Base-by-base conservation (phyloP, 2,888 invertebrate genomes). In the Sisyra terminalis region DNA sequence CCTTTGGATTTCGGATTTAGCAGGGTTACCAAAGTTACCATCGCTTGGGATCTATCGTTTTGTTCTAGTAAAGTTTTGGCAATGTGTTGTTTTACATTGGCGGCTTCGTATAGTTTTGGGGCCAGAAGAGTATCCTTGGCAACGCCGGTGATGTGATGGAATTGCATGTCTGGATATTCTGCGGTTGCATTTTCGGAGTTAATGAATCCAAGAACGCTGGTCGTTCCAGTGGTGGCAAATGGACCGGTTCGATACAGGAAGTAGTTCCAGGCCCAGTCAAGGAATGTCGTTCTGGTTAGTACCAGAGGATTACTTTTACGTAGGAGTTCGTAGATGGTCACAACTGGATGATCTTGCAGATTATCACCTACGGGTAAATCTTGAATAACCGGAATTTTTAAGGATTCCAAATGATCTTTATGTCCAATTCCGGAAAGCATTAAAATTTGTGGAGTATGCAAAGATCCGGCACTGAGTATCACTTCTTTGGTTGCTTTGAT, bases 351-450 rank as follows among this genome's bases (percentile, higher is more conserved):
- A 55, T 90, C 89, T 57, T 89, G 89, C 39, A 90, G 65, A 56
- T 89, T 85, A 52, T 83, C 73, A 2, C 86, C 87, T 0, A 88
- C 87, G 52, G 80, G 78, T 1, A 85, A 59, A 57, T 87, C 76
- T 2, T 77, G 73, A 7, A 86, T 53, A 0, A 87, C 70, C 0
- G 82, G 80, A 47, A 90, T 84, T 5, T 70, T 73, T 47, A 79
- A 70, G 45, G 78, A 72, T 44, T 69, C 63, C 4, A 88, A 62
- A 55, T 88, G 85, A 10, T 83, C 80, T 3, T 70, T 71, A 0
- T 86, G 87, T 0, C 88, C 88, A 16, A 92, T 73, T 0, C 94
- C 94, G 42, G 88, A 89, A 7, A 94, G 57, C 89, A 93, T 88
- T 49, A 96, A 67, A 13, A 96, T 56, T 52, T 94, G 90, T 0